These are phyloP conservation scores for Tangara arthus DNA, from an alignment of 2,797 vertebrate genomes.

Conservation along the genomic window DNA sequence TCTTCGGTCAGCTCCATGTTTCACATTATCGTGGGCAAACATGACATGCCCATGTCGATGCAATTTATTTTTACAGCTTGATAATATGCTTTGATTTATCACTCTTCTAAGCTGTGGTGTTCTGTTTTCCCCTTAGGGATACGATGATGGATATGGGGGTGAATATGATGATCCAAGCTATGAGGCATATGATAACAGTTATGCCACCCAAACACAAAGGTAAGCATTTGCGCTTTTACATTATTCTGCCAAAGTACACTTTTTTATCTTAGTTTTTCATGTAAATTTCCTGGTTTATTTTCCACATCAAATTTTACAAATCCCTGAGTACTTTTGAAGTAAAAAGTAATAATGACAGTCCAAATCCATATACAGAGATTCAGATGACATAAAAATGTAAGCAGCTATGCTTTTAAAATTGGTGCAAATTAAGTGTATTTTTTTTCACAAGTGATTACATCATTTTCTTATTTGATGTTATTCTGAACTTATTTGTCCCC, in stretches of 20 bases:
- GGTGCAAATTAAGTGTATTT: neutral
- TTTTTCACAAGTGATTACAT: neutral
- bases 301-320: neutral
- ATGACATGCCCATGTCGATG: neutral
- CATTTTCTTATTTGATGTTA: neutral
- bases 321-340: neutral
- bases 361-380: neutral
- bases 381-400: neutral
- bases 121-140: conserved; percentile 79
- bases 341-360: neutral
- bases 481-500: neutral
- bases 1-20: neutral
- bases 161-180: conserved; percentile 95
- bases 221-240: conserved; percentile 54
- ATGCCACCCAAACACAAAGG: conserved; percentile 92
- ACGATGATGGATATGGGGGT: conserved; percentile 92
- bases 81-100: conserved; percentile 1
- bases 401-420: neutral
- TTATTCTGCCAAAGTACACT: neutral
- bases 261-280: neutral
- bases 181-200: conserved; percentile 90
- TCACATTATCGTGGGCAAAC: neutral
- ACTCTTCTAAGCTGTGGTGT: neutral
- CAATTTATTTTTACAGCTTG: neutral
- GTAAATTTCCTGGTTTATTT: neutral